Evolutionary conservation across 2,888 invertebrate species (phyloP), one percentile per base, ranked within the genome.

Genomic region (Netelia fuscicornis): DNA sequence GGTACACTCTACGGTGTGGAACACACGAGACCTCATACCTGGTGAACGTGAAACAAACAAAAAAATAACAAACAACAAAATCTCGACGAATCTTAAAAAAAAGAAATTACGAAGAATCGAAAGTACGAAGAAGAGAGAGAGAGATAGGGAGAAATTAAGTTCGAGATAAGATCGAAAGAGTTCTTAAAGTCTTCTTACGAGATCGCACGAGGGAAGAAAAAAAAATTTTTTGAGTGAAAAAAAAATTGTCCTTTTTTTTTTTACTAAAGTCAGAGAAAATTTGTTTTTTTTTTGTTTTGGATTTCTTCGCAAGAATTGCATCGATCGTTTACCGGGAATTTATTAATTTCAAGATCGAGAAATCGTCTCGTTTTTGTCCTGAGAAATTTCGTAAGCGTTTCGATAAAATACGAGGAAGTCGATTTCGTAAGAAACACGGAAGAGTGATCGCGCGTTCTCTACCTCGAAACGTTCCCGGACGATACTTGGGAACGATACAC

Each of bases 1-100:
- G 89, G 90, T 90, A 88, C 90, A 91, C 89, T 89, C 91, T 85
- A 88, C 91, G 86, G 92, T 89, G 88, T 91, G 88, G 90, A 92
- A 88, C 90, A 79, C 54, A 72, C 75, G 71, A 75, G 68, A 74
- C 72, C 70, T 74, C 58, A 75, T 78, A 82, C 76, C 82, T 83
- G 82, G 82, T 85, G 82, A 82, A 80, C 79, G 78, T 82, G 78
- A 72, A 76, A 58, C 1, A 68, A 71, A 25, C 25, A 30, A 52
- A 23, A 42, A 37, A 65, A 58, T 37, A 30, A 30, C 1, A 1
- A 30, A 54, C 11, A 44, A 11, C 30, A 65, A 48, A 20, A 52
- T 13, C 25, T 67, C 30, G 30, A 60, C 9, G 64, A 56, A 52
- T 62, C n/a, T 1, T n/a, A n/a, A 6, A 44, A 65, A 71, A n/a